Percentiles rank a stretch among this genome's conserved stretches.
These are phyloP conservation scores for Meliscaeva auricollis DNA, from an alignment of 2,888 invertebrate species.

Conservation along the genomic window DNA sequence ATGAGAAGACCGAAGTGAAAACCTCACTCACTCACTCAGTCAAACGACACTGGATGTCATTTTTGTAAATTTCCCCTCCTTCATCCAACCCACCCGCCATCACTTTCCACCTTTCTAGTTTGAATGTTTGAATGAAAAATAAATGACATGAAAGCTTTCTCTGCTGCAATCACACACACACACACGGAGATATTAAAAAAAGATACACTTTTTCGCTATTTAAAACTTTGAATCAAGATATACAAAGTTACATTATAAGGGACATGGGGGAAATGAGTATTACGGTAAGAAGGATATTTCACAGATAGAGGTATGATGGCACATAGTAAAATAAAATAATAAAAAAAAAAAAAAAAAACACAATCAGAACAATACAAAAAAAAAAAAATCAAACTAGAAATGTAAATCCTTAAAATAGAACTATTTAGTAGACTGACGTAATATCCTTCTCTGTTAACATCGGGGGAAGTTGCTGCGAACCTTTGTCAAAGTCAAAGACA, in stretches of 20 bases:
- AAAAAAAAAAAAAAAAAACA: background rate
- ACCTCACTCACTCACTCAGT: constrained; percentile 58
- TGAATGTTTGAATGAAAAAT: background rate
- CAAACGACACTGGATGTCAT: constrained; percentile 53
- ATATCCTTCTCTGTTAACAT: background rate
- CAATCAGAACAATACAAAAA: no score
- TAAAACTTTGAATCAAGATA: constrained; percentile 39
- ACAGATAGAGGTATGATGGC: constrained; percentile 1
- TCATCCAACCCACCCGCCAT: background rate
- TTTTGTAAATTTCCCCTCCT: constrained; percentile 34
- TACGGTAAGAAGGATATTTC: constrained; percentile 15
- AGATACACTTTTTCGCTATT: constrained; percentile 37
- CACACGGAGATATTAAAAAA: background rate
- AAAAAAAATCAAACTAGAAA: constrained; percentile 7
- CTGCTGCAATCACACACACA: constrained; percentile 1
- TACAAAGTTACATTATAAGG: constrained; percentile 5
- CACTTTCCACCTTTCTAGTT: background rate
- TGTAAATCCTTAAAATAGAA: constrained; percentile 37
- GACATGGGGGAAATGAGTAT: constrained; percentile 15
- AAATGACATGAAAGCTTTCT: constrained; percentile 9
- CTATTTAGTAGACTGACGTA: constrained; percentile 26
- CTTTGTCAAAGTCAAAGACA: constrained; percentile 46
- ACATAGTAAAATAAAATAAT: background rate
- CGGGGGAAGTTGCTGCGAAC: background rate
- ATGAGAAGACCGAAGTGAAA: constrained; percentile 53